A percentile compares a stretch with the other conserved stretches of the same genome.
Evolutionary conservation across 2,888 invertebrate genomes (phyloP).

Genomic region (Plagodis dolabraria): DNA sequence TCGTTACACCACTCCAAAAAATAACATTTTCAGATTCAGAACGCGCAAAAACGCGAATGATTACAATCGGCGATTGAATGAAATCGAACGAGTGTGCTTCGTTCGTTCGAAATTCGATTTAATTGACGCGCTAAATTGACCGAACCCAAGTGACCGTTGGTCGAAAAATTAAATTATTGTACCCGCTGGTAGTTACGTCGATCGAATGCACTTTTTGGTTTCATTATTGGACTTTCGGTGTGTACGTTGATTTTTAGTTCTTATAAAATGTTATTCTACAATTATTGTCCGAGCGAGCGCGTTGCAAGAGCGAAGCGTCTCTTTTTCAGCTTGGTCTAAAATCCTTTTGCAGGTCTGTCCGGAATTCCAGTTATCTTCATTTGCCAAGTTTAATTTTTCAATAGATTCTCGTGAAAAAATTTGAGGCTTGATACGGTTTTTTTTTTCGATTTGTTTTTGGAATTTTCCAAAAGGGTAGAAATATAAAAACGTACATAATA

Average conservation of each 20-base stretch:
- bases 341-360: too few species aligned
- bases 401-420: too few species aligned
- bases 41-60: conserved; percentile 39
- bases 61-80: conserved; percentile 45
- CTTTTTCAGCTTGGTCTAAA: too few species aligned
- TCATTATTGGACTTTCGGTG: not conserved
- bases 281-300: too few species aligned
- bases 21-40: conserved; percentile 29
- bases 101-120: conserved; percentile 47
- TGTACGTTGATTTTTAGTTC: not conserved
- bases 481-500: too few species aligned
- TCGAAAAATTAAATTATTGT: conserved; percentile 38
- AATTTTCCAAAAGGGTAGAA: too few species aligned
- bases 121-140: conserved; percentile 38
- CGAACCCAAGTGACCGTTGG: conserved; percentile 39
- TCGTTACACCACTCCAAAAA: conserved; percentile 36
- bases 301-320: too few species aligned
- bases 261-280: too few species aligned
- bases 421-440: too few species aligned
- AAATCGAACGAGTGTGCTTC: conserved; percentile 44
- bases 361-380: too few species aligned
- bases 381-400: too few species aligned
- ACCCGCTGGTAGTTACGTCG: not conserved
- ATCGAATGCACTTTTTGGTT: conserved; percentile 2
- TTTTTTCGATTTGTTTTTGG: too few species aligned